Base-by-base conservation (phyloP, 2,797 vertebrate genomes). In the Smutsia gigantea region DNA sequence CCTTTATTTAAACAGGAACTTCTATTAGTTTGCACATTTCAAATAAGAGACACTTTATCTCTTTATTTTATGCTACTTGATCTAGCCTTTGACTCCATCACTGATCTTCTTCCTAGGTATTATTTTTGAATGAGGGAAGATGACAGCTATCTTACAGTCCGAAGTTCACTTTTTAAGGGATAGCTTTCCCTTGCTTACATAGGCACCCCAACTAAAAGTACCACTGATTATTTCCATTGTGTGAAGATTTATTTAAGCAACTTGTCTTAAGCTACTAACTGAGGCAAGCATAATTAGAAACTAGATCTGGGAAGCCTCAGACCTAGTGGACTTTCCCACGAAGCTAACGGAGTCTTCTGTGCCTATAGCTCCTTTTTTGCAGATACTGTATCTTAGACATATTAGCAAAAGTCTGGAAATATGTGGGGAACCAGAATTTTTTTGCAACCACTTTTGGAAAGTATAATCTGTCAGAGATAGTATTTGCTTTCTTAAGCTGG, bases 361-460 rank as follows among this genome's bases (percentile, higher is more conserved):
- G 83, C 17, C 61, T 71, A 57, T 1, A 17, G 1, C 21, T 63
- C 51, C 5, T 83, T 53, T 55, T 31, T 34, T 82, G 42, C 4
- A 87, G 23, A 37, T 69, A 59, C 0, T 37, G 2, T 69, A 34
- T 86, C 68, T 83, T 77, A 34, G 4, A 77, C n/a, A 77, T 51
- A 61, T 1, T 15, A 72, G 17, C 25, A 86, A 49, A 81, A 59
- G 68, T 91, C 51, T 87, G 21, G 2, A 89, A 87, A 39, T 55
- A 71, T 19, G 63, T 23, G 17, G 29, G 5, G 57, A 68, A 37
- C 2, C 39, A 68, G 37, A 12, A 25, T 15, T 63, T 74, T 42
- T 96, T 75, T 31, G 29, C 25, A 72, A 42, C 15, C 42, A 59
- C 53, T 92, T 96, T 93, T 79, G 23, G 42, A 69, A 87, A 90